Base-by-base conservation (phyloP, 1,140 invertebrate genomes). In the Drosophila leontia region DNA sequence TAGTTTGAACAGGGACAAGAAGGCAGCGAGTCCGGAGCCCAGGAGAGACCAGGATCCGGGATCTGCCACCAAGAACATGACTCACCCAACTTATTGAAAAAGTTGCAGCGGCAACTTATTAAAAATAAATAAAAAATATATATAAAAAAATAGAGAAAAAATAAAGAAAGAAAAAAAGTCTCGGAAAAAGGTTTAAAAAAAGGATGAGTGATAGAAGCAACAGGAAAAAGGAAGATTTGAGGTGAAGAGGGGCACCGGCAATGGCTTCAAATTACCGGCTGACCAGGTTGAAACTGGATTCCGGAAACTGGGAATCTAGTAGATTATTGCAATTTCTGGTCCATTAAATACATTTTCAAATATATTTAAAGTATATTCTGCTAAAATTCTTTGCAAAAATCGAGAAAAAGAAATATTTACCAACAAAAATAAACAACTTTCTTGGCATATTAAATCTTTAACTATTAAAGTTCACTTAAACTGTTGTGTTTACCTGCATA, bases 81-180 rank as follows among this genome's bases (percentile, higher is more conserved):
- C 62, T 88, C 48, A 72, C 69, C 75, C 69, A 81, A 90, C 80
- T 90, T 88, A 88, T 88, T 88, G 84, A 90, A 88, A 90, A 88
- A 90, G 62, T 88, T 88, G 78, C 68, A 47, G 69, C 75, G 59
- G 44, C 48, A 75, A 62, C 48, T 78, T 79, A 79, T 72, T 72
- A 83, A 60, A 59, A 51, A 82, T 68, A 50, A 44, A 48, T 55
- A 56, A 62, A 55, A 12, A 32, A 39, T 13, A 34, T 34, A 48
- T 4, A 47, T 0, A 23, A 26, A 1, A 50, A 59, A 0, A 9
- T 6, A 35, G 37, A 3, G 1, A 7, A 3, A 2, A n/a, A 3
- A 41, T 17, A 8, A 0, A 7, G 1, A 2, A n/a, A n/a, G n/a
- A 42, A 11, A 32, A 56, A 35, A 55, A 45, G 23, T 8, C 23